Conservation (phyloP, 2,113 vertebrate genomes). For the Columba janthina region DNA sequence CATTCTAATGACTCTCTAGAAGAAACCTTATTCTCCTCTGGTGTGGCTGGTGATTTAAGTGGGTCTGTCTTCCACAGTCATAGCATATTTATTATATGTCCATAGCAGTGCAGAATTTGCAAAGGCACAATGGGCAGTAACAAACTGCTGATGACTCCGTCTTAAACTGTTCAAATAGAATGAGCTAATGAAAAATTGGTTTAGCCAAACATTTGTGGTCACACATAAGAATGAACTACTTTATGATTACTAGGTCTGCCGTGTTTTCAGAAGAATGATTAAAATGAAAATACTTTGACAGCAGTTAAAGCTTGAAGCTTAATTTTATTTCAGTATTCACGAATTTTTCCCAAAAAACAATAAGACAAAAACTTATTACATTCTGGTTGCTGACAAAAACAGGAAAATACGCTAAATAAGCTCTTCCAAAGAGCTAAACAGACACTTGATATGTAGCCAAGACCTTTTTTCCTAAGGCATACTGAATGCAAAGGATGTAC, state of each 20-base stretch:
- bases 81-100: background rate
- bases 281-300: background rate
- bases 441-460: background rate
- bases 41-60: too few relatives aligned
- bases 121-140: background rate
- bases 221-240: background rate
- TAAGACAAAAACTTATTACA: background rate
- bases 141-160: background rate
- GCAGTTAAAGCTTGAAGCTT: background rate
- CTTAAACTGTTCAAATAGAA: background rate
- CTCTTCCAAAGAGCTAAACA: background rate
- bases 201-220: background rate
- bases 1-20: background rate
- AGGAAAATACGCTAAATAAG: conserved; percentile 1
- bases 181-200: background rate
- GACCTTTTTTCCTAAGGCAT: background rate
- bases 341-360: background rate
- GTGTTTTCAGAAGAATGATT: background rate
- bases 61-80: too few relatives aligned
- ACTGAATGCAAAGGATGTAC: background rate
- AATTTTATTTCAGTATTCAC: background rate
- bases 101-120: background rate
- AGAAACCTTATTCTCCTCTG: background rate
- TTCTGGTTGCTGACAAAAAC: background rate
- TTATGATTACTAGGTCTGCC: background rate